Evolutionary conservation across 2,113 vertebrate species (phyloP).

Genomic region (Planiliza haematocheilus): DNA sequence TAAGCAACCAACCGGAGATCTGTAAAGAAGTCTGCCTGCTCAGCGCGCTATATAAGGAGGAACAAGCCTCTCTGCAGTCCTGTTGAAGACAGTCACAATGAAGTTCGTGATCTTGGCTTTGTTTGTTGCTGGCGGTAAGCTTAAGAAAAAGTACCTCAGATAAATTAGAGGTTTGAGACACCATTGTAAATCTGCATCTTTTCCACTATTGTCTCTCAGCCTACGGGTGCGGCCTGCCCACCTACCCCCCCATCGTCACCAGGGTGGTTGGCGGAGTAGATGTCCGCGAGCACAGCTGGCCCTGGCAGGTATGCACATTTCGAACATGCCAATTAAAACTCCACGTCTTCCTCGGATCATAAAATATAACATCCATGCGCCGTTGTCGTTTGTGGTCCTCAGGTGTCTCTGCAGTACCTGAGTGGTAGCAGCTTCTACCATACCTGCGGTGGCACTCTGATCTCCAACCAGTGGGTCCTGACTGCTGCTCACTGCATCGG

Average conservation of each 20-base stretch:
- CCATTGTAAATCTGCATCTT: neutral
- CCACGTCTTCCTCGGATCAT: neutral
- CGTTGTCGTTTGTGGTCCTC: constrained; percentile 18
- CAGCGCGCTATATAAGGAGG: constrained; percentile 53
- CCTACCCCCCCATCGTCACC: constrained; percentile 64
- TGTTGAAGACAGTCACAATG: constrained; percentile 71
- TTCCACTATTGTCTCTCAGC: constrained; percentile 66
- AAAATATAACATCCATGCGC: neutral
- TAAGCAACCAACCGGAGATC: neutral
- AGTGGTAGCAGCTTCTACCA: constrained; percentile 77
- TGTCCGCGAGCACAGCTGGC: constrained; percentile 81
- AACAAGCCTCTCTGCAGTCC: neutral
- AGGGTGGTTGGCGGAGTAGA: constrained; percentile 83
- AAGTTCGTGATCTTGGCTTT: constrained; percentile 82
- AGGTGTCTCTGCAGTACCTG: constrained; percentile 90
- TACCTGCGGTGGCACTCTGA: constrained; percentile 89
- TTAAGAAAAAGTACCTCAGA: neutral
- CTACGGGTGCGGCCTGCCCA: constrained; percentile 81
- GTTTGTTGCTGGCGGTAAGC: constrained; percentile 83
- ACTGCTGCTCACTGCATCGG: constrained; percentile 93
- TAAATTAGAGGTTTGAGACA: neutral
- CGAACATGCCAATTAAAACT: neutral
- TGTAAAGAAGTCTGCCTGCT: neutral
- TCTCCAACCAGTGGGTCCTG: constrained; percentile 84
- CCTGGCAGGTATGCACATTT: constrained; percentile 81